These are phyloP conservation scores for Cistogaster globosa DNA, from an alignment of 2,888 invertebrate genomes.

Conservation along the genomic window DNA sequence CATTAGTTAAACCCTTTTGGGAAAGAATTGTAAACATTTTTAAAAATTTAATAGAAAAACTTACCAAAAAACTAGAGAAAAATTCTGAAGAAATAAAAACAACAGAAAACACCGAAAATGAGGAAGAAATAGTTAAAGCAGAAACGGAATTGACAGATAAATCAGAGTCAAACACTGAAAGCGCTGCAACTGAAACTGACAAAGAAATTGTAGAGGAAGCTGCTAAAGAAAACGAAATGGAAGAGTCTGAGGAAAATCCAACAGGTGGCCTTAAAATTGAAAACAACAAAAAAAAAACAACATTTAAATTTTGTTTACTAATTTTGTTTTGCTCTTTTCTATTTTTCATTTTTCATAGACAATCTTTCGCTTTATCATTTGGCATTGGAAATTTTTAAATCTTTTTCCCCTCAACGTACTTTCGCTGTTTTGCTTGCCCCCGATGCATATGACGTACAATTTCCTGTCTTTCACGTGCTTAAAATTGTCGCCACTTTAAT, in stretches of 20 bases:
- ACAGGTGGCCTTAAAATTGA: slow-evolving; percentile 40
- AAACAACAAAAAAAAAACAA: background rate
- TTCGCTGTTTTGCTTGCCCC: slow-evolving; percentile 85
- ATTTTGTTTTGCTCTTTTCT: too few relatives aligned
- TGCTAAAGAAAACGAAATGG: slow-evolving; percentile 29
- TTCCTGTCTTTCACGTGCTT: slow-evolving; percentile 88
- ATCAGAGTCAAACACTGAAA: slow-evolving; percentile 3
- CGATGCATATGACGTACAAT: slow-evolving; percentile 83
- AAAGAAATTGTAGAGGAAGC: slow-evolving; percentile 18
- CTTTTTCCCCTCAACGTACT: slow-evolving; percentile 88
- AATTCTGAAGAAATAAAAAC: slow-evolving; percentile 11
- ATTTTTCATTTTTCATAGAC: slow-evolving; percentile 33
- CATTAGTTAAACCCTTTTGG: slow-evolving; percentile 36
- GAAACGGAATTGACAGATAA: slow-evolving; percentile 36
- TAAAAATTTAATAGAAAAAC: slow-evolving; percentile 33
- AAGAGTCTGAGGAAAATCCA: slow-evolving; percentile 33
- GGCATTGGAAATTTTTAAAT: slow-evolving; percentile 79
- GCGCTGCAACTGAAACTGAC: background rate
- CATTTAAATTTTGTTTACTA: background rate
- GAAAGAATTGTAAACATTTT: slow-evolving; percentile 11
- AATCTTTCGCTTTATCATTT: slow-evolving; percentile 64
- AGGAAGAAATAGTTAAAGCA: slow-evolving; percentile 11
- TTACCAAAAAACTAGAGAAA: slow-evolving; percentile 44
- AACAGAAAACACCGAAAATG: slow-evolving; percentile 6
- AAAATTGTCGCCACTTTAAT: slow-evolving; percentile 87